phyloP scores from a whole-genome alignment of 2,797 vertebrate species.

The Pseudochirops cupreus region DNA sequence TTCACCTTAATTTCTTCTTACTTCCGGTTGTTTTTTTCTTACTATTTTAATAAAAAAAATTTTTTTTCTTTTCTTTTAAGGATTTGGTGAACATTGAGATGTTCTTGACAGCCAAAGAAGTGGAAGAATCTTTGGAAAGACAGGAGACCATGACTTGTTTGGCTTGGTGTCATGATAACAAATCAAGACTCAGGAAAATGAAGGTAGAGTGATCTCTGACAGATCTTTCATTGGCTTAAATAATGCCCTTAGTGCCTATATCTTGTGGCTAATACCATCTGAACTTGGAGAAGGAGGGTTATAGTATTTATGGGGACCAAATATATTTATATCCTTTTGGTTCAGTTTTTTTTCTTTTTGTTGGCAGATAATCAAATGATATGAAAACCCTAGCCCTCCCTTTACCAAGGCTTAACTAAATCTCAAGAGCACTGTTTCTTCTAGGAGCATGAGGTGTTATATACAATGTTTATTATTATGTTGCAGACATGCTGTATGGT shows the following conservation, averaged over 20 bases:
- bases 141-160: slow-evolving; percentile 98
- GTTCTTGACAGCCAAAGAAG: slow-evolving; percentile 99
- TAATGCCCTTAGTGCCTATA: background rate
- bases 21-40: background rate
- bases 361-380: background rate
- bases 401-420: background rate
- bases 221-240: background rate
- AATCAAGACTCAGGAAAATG: slow-evolving; percentile 99
- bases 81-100: slow-evolving; percentile 99
- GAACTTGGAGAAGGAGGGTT: background rate
- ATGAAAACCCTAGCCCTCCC: background rate
- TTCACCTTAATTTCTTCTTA: background rate
- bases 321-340: background rate
- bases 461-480: background rate
- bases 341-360: background rate
- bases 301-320: background rate
- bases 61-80: slow-evolving; percentile 80
- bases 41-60: background rate
- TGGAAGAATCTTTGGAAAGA: slow-evolving; percentile 98
- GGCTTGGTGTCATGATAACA: slow-evolving; percentile 99
- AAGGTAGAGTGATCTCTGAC: slow-evolving; percentile 88
- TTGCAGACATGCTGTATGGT: background rate
- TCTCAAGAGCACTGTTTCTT: background rate
- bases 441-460: background rate
- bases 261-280: background rate